These are phyloP conservation scores for Hemithea aestivaria DNA, from an alignment of 2,888 invertebrate genomes.

Conservation along the genomic window DNA sequence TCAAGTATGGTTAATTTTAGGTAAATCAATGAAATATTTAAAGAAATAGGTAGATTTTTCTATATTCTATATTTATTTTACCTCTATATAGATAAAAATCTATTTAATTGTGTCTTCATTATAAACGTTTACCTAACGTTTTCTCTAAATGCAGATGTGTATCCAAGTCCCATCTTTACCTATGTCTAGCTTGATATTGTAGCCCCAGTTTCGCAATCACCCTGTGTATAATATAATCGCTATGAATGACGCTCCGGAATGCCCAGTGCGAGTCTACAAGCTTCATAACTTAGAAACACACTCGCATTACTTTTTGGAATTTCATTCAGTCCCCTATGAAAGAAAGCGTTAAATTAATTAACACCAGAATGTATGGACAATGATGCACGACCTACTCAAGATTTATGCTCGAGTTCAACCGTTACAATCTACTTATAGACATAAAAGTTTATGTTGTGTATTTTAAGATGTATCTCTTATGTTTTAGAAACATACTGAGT, in stretches of 20 bases:
- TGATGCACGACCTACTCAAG: conserved; percentile 53
- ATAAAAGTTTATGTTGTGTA: not conserved
- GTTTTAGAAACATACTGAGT: too few relatives aligned
- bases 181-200: too few relatives aligned
- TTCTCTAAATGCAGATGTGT: too few relatives aligned
- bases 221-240: conserved; percentile 31
- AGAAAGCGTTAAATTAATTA: conserved; percentile 70
- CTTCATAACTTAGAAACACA: conserved; percentile 65
- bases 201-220: conserved; percentile 6
- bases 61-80: too few relatives aligned
- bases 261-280: conserved; percentile 47
- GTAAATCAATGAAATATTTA: too few relatives aligned
- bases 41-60: too few relatives aligned
- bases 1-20: too few relatives aligned
- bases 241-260: conserved; percentile 52
- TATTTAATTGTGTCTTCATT: too few relatives aligned
- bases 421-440: conserved; percentile 7
- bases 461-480: not conserved
- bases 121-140: too few relatives aligned
- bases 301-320: conserved; percentile 66
- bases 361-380: conserved; percentile 54
- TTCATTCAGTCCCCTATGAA: conserved; percentile 63
- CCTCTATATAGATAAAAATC: too few relatives aligned
- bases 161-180: too few relatives aligned
- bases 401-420: conserved; percentile 35